These are phyloP conservation scores for Pomacea canaliculata DNA, from an alignment of 2,888 invertebrate species.

Conservation along the genomic window DNA sequence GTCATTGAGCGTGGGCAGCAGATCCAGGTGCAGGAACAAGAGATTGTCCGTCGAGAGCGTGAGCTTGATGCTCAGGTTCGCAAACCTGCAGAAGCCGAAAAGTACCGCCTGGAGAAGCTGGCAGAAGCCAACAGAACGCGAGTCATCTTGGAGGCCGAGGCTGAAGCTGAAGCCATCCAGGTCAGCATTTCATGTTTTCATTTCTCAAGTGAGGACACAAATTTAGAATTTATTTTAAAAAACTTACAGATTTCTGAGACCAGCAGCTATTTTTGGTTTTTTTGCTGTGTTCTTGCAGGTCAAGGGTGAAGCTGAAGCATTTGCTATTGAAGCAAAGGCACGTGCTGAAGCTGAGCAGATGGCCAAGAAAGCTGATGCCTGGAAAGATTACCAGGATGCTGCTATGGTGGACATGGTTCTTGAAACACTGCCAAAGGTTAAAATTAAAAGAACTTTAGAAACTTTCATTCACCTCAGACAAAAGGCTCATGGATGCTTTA, in stretches of 20 bases:
- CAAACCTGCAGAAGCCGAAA: conserved; percentile 96
- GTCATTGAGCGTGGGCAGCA: conserved; percentile 91
- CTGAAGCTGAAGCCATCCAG: conserved; percentile 86
- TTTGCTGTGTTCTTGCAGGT: conserved; percentile 42
- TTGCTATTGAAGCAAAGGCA: conserved; percentile 93
- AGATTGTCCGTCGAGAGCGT: conserved; percentile 89
- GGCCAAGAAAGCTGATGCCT: conserved; percentile 96
- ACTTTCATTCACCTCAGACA: not conserved
- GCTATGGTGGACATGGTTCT: conserved; percentile 87
- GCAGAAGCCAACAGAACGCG: conserved; percentile 87
- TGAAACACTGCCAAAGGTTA: conserved; percentile 92
- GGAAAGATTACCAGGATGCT: conserved; percentile 89
- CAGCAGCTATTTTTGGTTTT: too few species aligned
- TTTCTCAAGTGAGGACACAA: not conserved
- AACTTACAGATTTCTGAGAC: too few species aligned
- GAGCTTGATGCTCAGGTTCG: conserved; percentile 93
- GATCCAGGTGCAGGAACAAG: conserved; percentile 94
- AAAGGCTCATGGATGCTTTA: too few species aligned
- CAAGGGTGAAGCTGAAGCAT: conserved; percentile 86
- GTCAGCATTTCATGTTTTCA: conserved; percentile 32
- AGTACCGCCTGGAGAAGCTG: conserved; percentile 88
- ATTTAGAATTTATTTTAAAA: too few species aligned
- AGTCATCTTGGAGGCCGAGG: conserved; percentile 94
- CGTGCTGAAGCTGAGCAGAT: conserved; percentile 97
- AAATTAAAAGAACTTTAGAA: not conserved